phyloP scores from a whole-genome alignment of 2,888 invertebrate species.

The Lithophane ornitopus region DNA sequence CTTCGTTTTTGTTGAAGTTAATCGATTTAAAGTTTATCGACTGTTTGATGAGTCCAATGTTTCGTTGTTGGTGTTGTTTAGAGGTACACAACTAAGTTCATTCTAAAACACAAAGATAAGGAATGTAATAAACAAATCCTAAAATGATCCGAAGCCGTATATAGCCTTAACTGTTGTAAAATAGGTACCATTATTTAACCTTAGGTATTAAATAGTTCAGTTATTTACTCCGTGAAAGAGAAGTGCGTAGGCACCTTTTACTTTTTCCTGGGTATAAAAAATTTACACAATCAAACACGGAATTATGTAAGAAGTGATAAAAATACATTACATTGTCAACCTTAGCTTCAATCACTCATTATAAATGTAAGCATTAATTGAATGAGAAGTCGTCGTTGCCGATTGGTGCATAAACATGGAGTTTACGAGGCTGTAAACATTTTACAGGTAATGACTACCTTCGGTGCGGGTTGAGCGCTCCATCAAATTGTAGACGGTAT shows the following conservation, averaged over 20 bases:
- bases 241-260: background rate
- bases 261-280: background rate
- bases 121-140: background rate
- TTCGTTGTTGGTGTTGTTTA: constrained; percentile 3
- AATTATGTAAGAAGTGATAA: constrained; percentile 3
- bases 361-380: constrained; percentile 38
- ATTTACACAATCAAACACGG: background rate
- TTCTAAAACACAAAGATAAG: background rate
- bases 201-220: background rate
- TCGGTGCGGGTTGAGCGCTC: constrained; percentile 53
- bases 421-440: constrained; percentile 68
- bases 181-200: background rate
- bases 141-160: background rate
- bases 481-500: constrained; percentile 56
- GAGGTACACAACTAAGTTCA: background rate
- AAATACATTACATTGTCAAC: constrained; percentile 11
- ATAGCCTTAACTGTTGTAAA: background rate
- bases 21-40: constrained; percentile 5
- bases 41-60: background rate
- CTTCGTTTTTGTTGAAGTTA: background rate
- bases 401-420: constrained; percentile 42
- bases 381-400: constrained; percentile 46
- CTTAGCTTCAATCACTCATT: constrained; percentile 29
- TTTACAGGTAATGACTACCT: constrained; percentile 68
- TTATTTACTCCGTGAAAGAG: background rate